A percentile compares a stretch with the other conserved stretches of the same genome.
phyloP scores from a whole-genome alignment of 2,797 vertebrate genomes.

The Antrozous pallidus region DNA sequence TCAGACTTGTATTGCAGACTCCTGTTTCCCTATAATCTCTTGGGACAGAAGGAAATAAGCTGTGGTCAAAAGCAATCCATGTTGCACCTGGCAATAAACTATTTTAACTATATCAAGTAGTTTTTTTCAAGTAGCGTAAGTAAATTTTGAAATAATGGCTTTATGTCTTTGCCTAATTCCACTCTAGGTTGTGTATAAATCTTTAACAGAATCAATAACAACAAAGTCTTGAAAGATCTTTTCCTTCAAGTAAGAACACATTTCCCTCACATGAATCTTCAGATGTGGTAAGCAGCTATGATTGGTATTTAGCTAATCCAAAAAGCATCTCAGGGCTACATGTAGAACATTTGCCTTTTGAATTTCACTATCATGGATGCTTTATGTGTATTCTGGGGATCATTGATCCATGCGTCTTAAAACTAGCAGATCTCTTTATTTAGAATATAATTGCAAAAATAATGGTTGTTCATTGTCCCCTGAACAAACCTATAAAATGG shows the following conservation, averaged over 20 bases:
- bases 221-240: neutral
- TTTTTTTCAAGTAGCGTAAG: neutral
- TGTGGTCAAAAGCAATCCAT: neutral
- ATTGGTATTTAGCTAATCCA: neutral
- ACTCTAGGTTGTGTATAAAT: neutral
- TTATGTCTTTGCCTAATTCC: neutral
- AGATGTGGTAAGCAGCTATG: neutral
- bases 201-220: neutral
- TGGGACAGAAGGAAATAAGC: neutral
- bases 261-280: neutral
- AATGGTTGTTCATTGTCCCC: neutral
- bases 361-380: neutral
- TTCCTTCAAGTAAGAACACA: neutral
- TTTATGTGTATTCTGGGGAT: neutral
- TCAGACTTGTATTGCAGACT: neutral
- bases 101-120: neutral
- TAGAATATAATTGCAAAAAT: neutral
- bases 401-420: neutral
- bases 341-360: neutral
- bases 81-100: neutral
- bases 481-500: neutral
- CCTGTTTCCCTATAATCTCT: neutral
- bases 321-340: neutral
- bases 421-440: neutral
- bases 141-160: neutral